Percentiles rank a stretch among this genome's conserved stretches.
These are phyloP conservation scores for Ectropis crepuscularia DNA, from an alignment of 2,888 invertebrate genomes.

Conservation along the genomic window DNA sequence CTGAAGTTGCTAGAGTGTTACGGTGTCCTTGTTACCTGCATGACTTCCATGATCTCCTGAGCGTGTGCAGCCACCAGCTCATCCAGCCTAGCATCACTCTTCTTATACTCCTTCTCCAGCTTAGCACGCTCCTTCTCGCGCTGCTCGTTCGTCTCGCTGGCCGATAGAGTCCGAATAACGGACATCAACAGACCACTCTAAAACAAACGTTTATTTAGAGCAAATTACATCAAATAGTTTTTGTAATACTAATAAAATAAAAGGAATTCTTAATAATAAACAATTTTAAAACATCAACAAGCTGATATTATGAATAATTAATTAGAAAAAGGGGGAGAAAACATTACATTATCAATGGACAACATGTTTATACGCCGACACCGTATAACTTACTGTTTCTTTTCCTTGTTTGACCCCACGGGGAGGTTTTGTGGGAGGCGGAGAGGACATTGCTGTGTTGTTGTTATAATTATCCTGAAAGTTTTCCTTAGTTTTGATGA, in stretches of 20 bases:
- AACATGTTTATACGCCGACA: constrained; percentile 24
- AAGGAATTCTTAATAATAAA: too few relatives aligned
- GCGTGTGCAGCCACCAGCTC: constrained; percentile 95
- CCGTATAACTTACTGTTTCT: constrained; percentile 88
- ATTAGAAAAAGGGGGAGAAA: neutral
- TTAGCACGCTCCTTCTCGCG: constrained; percentile 96
- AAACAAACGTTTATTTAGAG: neutral
- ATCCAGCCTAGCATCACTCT: constrained; percentile 95
- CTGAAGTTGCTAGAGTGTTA: too few relatives aligned
- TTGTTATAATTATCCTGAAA: constrained; percentile 33
- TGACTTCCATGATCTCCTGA: constrained; percentile 93
- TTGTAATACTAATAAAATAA: too few relatives aligned
- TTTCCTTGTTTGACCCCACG: constrained; percentile 93
- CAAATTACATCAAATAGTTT: too few relatives aligned
- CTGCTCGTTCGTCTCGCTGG: constrained; percentile 97
- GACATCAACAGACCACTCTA: constrained; percentile 96
- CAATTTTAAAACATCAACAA: neutral
- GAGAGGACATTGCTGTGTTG: constrained; percentile 81
- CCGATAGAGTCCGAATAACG: constrained; percentile 96
- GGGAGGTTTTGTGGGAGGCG: constrained; percentile 93
- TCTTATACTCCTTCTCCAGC: constrained; percentile 96
- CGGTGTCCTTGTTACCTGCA: constrained; percentile 78
- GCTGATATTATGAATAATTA: neutral
- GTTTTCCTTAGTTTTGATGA: constrained; percentile 30
- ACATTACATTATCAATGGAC: constrained; percentile 11